These are phyloP conservation scores for Dasypolia templi DNA, from an alignment of 2,888 invertebrate genomes.

Conservation along the genomic window DNA sequence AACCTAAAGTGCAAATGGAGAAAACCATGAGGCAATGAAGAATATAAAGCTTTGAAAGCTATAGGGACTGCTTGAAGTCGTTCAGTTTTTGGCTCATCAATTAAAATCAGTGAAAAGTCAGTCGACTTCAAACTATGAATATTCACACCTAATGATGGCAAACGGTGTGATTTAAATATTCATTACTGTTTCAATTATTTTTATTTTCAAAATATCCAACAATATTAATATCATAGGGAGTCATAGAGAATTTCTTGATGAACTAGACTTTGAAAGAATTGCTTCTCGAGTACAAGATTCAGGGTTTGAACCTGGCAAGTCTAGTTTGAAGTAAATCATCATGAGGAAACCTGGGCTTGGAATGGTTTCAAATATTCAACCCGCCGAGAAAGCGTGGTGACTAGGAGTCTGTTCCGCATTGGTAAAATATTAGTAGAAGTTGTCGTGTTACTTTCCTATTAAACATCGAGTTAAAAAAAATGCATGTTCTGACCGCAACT, in stretches of 20 bases:
- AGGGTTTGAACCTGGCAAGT: background rate
- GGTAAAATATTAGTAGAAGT: background rate
- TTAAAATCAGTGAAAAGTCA: conserved; percentile 43
- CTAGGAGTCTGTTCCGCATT: background rate
- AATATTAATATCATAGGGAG: conserved; percentile 4
- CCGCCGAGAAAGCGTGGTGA: background rate
- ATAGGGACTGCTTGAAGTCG: conserved; percentile 47
- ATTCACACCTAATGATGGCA: conserved; percentile 40
- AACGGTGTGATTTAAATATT: conserved; percentile 39
- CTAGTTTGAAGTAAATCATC: conserved; percentile 10
- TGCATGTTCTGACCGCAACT: background rate
- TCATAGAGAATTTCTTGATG: conserved; percentile 4
- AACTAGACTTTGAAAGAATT: background rate
- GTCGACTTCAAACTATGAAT: conserved; percentile 50
- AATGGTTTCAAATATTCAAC: background rate
- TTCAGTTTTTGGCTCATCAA: conserved; percentile 37
- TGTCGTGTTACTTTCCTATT: no score
- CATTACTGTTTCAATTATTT: conserved; percentile 23
- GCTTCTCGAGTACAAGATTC: background rate
- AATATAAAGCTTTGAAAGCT: conserved; percentile 24
- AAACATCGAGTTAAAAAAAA: background rate
- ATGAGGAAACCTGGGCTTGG: background rate
- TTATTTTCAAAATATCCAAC: conserved; percentile 30
- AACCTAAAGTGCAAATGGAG: conserved; percentile 15
- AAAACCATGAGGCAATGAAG: background rate